Conservation (phyloP, 1,140 invertebrate genomes). For the Alviniconcha marisindica region DNA sequence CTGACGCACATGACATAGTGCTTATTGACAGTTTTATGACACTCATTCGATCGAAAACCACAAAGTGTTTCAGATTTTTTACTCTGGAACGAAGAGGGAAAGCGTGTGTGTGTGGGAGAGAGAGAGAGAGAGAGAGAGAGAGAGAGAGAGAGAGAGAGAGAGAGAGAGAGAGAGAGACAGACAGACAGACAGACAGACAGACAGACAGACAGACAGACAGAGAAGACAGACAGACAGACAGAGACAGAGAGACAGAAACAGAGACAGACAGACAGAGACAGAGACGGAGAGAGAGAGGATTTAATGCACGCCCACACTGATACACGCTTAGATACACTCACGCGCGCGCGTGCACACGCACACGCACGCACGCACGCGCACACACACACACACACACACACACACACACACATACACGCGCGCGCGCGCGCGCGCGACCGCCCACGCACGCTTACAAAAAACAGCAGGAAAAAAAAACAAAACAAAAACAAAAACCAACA, state of each 20-base stretch:
- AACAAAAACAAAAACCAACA: no score
- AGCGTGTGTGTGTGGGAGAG: no score
- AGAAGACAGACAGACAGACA: constrained; percentile 22
- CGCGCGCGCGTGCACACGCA: background rate
- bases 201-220: constrained; percentile 15
- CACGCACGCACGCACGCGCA: constrained; percentile 9
- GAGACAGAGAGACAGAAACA: background rate
- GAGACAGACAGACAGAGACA: constrained; percentile 5
- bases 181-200: background rate
- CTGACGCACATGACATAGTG: no score
- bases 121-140: background rate
- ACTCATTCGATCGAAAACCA: no score
- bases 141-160: background rate
- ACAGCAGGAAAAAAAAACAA: no score
- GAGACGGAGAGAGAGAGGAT: background rate
- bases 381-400: constrained; percentile 27
- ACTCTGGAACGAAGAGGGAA: no score
- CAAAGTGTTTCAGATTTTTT: no score
- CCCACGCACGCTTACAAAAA: background rate
- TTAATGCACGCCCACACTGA: background rate
- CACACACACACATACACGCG: constrained; percentile 3
- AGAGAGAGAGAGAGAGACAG: background rate
- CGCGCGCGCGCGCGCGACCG: background rate
- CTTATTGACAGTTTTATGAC: no score
- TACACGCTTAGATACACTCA: background rate